Evolutionary conservation across 2,113 vertebrate species (phyloP).

Genomic region (Chloebia gouldiae): DNA sequence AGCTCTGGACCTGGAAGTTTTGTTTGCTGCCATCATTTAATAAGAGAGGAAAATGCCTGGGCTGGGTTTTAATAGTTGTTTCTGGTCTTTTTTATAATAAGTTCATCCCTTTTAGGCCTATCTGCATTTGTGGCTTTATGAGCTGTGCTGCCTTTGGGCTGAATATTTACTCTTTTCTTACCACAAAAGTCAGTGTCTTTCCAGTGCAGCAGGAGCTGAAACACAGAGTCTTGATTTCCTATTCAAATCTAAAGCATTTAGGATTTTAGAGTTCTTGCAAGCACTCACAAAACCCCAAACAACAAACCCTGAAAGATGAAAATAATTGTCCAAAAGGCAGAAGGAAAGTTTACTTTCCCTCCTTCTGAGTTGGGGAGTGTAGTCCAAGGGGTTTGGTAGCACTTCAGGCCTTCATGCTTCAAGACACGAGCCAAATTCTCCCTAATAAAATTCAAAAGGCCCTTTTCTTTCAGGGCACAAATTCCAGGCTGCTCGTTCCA

Average conservation of each 20-base stretch:
- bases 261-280: background rate
- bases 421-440: background rate
- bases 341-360: background rate
- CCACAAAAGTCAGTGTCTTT: background rate
- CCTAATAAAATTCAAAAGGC: background rate
- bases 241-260: background rate
- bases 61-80: background rate
- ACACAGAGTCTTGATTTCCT: background rate
- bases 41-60: background rate
- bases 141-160: background rate
- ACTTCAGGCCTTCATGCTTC: background rate
- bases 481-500: background rate
- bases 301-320: background rate
- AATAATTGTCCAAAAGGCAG: background rate
- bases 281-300: background rate
- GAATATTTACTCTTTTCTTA: background rate
- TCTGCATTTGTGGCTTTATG: background rate
- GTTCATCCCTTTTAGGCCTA: background rate
- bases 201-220: background rate
- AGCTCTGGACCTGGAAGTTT: background rate
- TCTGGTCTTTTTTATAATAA: background rate
- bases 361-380: background rate
- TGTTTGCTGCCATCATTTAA: background rate
- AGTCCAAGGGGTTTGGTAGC: background rate
- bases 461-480: conserved; percentile 11